A percentile compares a stretch with the other conserved stretches of the same genome.
phyloP scores from a whole-genome alignment of 1,140 invertebrate genomes.

The Psix sp. region DNA sequence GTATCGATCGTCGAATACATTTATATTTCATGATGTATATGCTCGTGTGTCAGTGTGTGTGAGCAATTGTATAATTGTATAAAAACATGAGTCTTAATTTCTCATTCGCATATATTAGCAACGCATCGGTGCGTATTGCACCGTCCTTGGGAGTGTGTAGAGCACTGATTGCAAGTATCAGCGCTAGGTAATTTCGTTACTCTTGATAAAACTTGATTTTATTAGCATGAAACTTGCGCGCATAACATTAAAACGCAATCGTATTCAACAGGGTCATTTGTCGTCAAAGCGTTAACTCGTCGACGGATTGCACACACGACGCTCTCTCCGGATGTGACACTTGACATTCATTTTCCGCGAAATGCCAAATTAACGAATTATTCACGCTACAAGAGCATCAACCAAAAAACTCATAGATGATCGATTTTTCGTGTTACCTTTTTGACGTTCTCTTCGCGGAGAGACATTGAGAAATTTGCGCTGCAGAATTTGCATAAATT shows the following conservation, averaged over 20 bases:
- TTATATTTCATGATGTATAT: constrained; percentile 44
- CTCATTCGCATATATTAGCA: background rate
- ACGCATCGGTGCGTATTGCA: background rate
- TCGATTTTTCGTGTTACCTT: too few relatives aligned
- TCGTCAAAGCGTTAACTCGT: constrained; percentile 32
- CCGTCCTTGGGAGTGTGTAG: too few relatives aligned
- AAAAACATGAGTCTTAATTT: constrained; percentile 2
- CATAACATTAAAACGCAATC: constrained; percentile 39
- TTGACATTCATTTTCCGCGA: constrained; percentile 37
- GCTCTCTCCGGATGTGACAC: constrained; percentile 6
- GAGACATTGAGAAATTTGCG: too few relatives aligned
- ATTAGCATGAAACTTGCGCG: constrained; percentile 16
- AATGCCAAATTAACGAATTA: constrained; percentile 20
- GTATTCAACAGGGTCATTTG: constrained; percentile 44
- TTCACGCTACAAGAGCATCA: too few relatives aligned
- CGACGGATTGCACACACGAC: too few relatives aligned
- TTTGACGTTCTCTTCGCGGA: too few relatives aligned
- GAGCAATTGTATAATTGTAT: background rate
- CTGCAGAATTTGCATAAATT: too few relatives aligned
- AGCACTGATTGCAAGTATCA: too few relatives aligned
- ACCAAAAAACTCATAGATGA: too few relatives aligned
- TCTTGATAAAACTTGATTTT: constrained; percentile 16
- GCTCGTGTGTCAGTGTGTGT: constrained; percentile 9
- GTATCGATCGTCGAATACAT: constrained; percentile 40
- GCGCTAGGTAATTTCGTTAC: too few relatives aligned